These are phyloP conservation scores for Nestor notabilis DNA, from an alignment of 2,113 vertebrate species.

Conservation along the genomic window DNA sequence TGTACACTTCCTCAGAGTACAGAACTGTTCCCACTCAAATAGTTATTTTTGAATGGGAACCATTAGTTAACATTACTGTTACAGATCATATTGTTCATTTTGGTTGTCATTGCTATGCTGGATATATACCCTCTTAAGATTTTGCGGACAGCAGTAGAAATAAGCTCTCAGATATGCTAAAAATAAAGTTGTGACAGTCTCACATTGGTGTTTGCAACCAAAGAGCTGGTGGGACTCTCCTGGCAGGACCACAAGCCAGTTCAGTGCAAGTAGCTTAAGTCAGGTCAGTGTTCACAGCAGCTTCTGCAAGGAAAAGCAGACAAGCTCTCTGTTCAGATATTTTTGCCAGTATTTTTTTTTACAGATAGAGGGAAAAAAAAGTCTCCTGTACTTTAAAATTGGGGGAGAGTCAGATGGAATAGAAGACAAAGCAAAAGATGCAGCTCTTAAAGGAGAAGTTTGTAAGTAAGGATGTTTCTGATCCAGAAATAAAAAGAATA, in stretches of 20 bases:
- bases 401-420: not conserved
- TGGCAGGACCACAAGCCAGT: not conserved
- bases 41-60: not conserved
- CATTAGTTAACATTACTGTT: not conserved
- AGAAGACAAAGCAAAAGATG: not conserved
- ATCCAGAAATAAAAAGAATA: not conserved
- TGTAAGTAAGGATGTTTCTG: not conserved
- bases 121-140: too few relatives aligned
- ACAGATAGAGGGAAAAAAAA: not conserved
- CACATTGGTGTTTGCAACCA: not conserved
- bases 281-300: not conserved
- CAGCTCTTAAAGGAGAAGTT: not conserved
- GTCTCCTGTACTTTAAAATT: not conserved
- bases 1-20: not conserved
- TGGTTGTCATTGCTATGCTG: not conserved
- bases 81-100: not conserved
- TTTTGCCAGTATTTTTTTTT: not conserved
- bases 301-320: not conserved
- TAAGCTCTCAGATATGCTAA: not conserved
- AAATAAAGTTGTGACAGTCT: not conserved
- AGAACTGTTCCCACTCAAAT: not conserved
- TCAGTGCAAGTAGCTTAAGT: not conserved
- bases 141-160: not conserved
- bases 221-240: not conserved
- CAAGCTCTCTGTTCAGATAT: not conserved